phyloP scores from a whole-genome alignment of 2,888 invertebrate genomes.

The Lochmaea crataegi region DNA sequence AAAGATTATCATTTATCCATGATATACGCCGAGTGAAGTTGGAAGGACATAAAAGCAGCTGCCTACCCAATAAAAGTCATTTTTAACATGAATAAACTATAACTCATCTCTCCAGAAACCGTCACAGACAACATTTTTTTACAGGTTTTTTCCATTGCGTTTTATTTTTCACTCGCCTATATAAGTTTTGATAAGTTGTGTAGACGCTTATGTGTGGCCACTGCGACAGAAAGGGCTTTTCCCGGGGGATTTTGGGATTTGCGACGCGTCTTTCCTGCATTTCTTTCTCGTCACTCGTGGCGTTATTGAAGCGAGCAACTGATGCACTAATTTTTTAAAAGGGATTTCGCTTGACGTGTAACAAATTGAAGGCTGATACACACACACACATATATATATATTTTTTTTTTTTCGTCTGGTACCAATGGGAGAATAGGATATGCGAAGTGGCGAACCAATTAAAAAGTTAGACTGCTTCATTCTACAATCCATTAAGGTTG shows the following conservation, averaged over 20 bases:
- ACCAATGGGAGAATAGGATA: neutral
- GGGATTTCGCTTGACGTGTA: constrained; percentile 20
- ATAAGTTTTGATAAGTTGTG: constrained; percentile 56
- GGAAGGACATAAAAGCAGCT: constrained; percentile 14
- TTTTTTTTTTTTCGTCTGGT: neutral
- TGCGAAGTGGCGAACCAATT: constrained; percentile 16
- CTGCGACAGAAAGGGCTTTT: constrained; percentile 54
- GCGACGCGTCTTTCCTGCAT: constrained; percentile 55
- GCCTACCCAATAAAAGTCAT: constrained; percentile 20
- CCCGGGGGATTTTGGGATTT: constrained; percentile 56
- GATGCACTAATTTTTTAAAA: constrained; percentile 31
- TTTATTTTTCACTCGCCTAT: constrained; percentile 17
- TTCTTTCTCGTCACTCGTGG: constrained; percentile 44
- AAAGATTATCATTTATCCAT: constrained; percentile 13
- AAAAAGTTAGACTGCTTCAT: constrained; percentile 18
- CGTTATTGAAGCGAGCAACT: constrained; percentile 29
- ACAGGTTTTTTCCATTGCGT: constrained; percentile 9
- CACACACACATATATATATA: neutral
- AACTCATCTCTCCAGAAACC: neutral
- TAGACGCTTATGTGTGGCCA: constrained; percentile 57
- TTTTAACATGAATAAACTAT: constrained; percentile 17
- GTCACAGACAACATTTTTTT: constrained; percentile 37
- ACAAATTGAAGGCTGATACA: constrained; percentile 30
- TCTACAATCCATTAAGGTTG: constrained; percentile 11
- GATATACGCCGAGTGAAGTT: constrained; percentile 1